A percentile compares a stretch with the other conserved stretches of the same genome.
These are phyloP conservation scores for Tupiocoris notatus DNA, from an alignment of 2,888 invertebrate genomes.

Conservation along the genomic window DNA sequence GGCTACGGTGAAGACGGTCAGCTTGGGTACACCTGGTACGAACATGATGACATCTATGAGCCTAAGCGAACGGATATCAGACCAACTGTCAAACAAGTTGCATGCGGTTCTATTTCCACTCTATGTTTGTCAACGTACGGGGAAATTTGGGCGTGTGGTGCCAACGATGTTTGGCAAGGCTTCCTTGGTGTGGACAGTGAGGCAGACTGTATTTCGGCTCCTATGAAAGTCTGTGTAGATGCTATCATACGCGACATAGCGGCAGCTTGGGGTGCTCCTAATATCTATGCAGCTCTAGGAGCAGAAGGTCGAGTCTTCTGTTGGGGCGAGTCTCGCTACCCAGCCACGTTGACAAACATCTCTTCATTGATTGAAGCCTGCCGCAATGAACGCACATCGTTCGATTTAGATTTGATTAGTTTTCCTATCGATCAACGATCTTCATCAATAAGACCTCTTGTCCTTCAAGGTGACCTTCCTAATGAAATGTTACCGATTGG, in stretches of 20 bases:
- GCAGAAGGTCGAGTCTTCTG: constrained; percentile 26
- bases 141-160: constrained; percentile 34
- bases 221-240: constrained; percentile 23
- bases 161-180: constrained; percentile 34
- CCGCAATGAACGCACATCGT: constrained; percentile 20
- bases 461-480: constrained; percentile 7
- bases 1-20: constrained; percentile 34
- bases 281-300: constrained; percentile 31
- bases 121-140: constrained; percentile 31
- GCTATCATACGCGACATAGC: constrained; percentile 21
- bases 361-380: constrained; percentile 26
- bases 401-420: constrained; percentile 21
- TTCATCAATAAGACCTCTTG: constrained; percentile 2
- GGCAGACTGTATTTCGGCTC: constrained; percentile 15
- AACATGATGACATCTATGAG: constrained; percentile 23
- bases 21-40: constrained; percentile 20
- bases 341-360: constrained; percentile 17
- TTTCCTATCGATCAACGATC: constrained; percentile 18
- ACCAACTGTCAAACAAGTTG: constrained; percentile 19
- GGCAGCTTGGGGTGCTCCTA: constrained; percentile 32
- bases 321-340: constrained; percentile 27
- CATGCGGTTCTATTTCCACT: constrained; percentile 26
- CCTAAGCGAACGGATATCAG: constrained; percentile 20
- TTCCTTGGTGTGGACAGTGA: constrained; percentile 27
- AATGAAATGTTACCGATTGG: too few species aligned